Percentiles rank a stretch among this genome's conserved stretches.
These are phyloP conservation scores for Leptothorax acervorum DNA, from an alignment of 2,888 invertebrate genomes.

Conservation along the genomic window DNA sequence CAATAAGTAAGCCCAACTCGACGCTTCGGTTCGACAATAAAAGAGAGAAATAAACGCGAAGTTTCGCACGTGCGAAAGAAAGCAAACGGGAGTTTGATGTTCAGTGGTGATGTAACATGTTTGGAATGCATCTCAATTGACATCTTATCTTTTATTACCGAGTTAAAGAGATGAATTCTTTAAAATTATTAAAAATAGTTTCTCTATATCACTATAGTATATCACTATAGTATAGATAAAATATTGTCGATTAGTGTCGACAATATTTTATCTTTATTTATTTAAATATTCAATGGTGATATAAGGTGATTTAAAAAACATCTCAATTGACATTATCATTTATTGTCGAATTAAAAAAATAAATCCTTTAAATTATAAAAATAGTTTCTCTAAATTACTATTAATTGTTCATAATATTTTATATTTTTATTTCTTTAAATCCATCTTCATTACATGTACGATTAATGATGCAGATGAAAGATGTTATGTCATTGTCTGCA, in stretches of 20 bases:
- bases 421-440: background rate
- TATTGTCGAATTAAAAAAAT: background rate
- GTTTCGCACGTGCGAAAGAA: slow-evolving; percentile 35
- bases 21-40: slow-evolving; percentile 21
- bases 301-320: too few species aligned
- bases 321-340: background rate
- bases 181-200: background rate
- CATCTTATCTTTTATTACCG: background rate
- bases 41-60: slow-evolving; percentile 34
- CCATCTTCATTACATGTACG: background rate
- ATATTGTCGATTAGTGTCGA: background rate
- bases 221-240: background rate
- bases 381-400: background rate
- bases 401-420: background rate
- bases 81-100: background rate
- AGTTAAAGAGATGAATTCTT: background rate
- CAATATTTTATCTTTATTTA: background rate
- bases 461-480: background rate
- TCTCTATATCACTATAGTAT: background rate
- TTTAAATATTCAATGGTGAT: background rate
- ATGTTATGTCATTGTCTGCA: background rate
- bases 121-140: background rate
- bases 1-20: slow-evolving; percentile 44
- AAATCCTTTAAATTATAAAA: background rate
- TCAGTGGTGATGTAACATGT: background rate